Conservation (phyloP, 2,888 invertebrate genomes). For the Argynnis bischoffii region DNA sequence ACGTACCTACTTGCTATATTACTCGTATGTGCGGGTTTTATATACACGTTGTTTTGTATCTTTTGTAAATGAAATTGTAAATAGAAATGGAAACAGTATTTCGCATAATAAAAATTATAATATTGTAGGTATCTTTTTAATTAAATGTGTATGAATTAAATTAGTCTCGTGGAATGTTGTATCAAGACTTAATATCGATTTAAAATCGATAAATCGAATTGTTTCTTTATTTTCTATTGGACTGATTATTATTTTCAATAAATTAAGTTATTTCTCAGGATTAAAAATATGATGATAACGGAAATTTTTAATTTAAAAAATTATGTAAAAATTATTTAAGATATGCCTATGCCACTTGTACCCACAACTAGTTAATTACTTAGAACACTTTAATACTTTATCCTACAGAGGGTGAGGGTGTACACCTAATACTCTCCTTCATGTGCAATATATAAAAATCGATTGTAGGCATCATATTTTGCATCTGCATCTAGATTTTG, state of each 20-base stretch:
- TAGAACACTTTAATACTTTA: neutral
- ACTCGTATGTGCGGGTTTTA: neutral
- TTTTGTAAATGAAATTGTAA: slow-evolving; percentile 11
- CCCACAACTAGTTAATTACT: neutral
- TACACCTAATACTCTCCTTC: neutral
- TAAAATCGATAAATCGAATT: no score
- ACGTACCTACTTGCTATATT: neutral
- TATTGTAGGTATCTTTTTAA: neutral
- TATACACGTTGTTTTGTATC: slow-evolving; percentile 2
- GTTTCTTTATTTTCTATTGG: no score
- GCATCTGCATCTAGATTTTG: no score
- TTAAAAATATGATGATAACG: no score
- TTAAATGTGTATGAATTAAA: neutral
- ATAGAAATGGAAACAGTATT: neutral
- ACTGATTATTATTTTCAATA: no score
- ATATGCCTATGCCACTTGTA: neutral
- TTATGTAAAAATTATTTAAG: no score
- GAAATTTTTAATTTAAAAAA: no score
- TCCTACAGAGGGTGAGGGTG: neutral
- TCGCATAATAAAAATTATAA: neutral
- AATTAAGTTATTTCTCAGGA: no score
- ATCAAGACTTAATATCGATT: neutral
- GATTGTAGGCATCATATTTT: neutral
- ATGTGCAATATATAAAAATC: neutral
- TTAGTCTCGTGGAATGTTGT: neutral